These are phyloP conservation scores for Conger conger DNA, from an alignment of 2,113 vertebrate species.

Conservation along the genomic window DNA sequence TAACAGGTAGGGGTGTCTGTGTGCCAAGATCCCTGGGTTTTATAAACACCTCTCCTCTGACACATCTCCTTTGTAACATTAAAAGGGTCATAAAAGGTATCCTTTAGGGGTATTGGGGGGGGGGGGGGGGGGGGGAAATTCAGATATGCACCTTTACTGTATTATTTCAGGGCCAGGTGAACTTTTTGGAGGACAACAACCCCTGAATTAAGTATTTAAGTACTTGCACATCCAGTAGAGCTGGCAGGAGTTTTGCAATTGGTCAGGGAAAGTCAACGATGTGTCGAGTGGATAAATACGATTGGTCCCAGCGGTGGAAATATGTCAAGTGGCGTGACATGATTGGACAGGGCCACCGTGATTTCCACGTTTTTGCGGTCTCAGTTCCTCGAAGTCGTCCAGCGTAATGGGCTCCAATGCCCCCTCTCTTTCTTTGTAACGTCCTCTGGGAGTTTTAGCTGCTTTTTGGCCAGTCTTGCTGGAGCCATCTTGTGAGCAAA, in stretches of 20 bases:
- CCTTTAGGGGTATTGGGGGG: not conserved
- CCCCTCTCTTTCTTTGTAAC: constrained; percentile 55
- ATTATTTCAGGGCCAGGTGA: not conserved
- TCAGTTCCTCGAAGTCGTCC: constrained; percentile 41
- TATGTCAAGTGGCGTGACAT: not conserved
- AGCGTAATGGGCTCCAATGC: constrained; percentile 55
- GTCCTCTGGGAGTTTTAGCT: constrained; percentile 65
- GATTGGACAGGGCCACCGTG: not conserved
- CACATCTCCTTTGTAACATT: not conserved
- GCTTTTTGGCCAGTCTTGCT: constrained; percentile 62
- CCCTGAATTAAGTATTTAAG: not conserved
- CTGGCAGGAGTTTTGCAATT: not conserved
- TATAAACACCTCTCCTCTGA: not conserved
- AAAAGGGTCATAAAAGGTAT: not conserved
- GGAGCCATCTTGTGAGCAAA: constrained; percentile 66
- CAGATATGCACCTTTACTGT: not conserved
- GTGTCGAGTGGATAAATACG: not conserved
- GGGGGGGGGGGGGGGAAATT: not conserved
- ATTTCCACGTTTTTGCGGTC: constrained; percentile 37
- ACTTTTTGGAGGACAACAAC: not conserved
- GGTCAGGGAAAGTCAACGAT: not conserved
- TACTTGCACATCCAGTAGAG: not conserved
- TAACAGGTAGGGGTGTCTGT: not conserved
- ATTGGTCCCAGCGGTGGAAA: not conserved
- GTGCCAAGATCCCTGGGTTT: not conserved